Evolutionary conservation across 2,797 vertebrate species (phyloP).

Genomic region (Falco naumanni): DNA sequence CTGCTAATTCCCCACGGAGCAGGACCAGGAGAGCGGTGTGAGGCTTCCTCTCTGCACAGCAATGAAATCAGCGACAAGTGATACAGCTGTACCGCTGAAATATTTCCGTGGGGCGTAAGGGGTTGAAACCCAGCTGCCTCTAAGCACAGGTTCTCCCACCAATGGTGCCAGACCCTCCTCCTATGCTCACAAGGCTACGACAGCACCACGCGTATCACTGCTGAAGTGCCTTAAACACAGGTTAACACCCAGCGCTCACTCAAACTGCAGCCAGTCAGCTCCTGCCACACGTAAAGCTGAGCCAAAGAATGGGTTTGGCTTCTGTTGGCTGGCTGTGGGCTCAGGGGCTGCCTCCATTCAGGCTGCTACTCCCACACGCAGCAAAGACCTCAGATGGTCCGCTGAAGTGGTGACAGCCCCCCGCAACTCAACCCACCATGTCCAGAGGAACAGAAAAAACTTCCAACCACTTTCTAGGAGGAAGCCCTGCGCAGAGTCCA

Average conservation of each 20-base stretch:
- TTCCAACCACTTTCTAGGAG: not conserved
- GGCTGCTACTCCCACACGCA: not conserved
- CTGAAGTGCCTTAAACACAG: not conserved
- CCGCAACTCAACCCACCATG: not conserved
- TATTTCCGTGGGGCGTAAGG: not conserved
- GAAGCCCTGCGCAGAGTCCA: not conserved
- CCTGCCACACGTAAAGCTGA: not conserved
- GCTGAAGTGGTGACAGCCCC: not conserved
- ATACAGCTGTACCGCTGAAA: not conserved
- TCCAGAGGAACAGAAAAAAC: not conserved
- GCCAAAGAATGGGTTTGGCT: not conserved
- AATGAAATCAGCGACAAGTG: not conserved
- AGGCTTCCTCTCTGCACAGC: conserved; percentile 65
- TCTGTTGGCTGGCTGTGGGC: not conserved
- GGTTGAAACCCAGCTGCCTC: not conserved
- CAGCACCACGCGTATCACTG: not conserved
- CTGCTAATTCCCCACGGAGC: conserved; percentile 65
- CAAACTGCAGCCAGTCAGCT: not conserved
- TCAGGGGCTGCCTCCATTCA: not conserved
- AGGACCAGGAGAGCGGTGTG: conserved; percentile 77
- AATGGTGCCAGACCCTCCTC: not conserved
- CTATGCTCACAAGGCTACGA: not conserved
- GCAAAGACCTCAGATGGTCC: not conserved
- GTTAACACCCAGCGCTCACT: not conserved
- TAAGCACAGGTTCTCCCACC: not conserved